phyloP scores from a whole-genome alignment of 1,140 invertebrate genomes.

The Drosophila insularis region DNA sequence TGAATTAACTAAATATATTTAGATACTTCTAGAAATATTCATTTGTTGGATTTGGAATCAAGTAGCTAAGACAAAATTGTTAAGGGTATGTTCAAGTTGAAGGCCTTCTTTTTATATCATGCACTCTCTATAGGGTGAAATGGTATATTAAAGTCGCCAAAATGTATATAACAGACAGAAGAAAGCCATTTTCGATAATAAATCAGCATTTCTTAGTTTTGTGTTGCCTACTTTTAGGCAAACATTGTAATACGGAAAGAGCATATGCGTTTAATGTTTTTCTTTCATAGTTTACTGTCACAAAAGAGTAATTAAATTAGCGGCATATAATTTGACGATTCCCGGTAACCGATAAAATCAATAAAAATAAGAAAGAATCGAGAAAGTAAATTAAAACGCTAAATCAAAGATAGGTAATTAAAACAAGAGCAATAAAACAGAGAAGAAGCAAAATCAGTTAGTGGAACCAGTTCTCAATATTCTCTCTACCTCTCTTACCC shows the following conservation, averaged over 20 bases:
- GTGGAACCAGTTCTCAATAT: background rate
- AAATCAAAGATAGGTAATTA: constrained; percentile 10
- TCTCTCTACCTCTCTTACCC: background rate
- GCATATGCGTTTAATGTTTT: background rate
- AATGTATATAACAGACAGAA: too few species aligned
- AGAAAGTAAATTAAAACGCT: background rate
- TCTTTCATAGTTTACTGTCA: background rate
- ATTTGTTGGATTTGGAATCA: too few species aligned
- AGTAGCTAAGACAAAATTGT: too few species aligned
- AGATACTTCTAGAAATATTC: too few species aligned
- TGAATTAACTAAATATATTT: too few species aligned
- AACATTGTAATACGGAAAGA: background rate
- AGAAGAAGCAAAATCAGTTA: background rate
- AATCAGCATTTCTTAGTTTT: too few species aligned
- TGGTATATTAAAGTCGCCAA: too few species aligned
- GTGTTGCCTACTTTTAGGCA: background rate
- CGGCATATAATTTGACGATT: background rate
- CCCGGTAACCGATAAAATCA: background rate
- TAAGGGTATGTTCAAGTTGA: too few species aligned
- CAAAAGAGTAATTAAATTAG: constrained; percentile 1
- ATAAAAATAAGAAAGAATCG: background rate
- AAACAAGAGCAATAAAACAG: background rate
- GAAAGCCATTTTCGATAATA: too few species aligned
- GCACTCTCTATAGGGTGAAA: too few species aligned
- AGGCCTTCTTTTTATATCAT: too few species aligned